Evolutionary conservation across 2,888 invertebrate genomes (phyloP).

Genomic region (Rhyacophila evoluta): DNA sequence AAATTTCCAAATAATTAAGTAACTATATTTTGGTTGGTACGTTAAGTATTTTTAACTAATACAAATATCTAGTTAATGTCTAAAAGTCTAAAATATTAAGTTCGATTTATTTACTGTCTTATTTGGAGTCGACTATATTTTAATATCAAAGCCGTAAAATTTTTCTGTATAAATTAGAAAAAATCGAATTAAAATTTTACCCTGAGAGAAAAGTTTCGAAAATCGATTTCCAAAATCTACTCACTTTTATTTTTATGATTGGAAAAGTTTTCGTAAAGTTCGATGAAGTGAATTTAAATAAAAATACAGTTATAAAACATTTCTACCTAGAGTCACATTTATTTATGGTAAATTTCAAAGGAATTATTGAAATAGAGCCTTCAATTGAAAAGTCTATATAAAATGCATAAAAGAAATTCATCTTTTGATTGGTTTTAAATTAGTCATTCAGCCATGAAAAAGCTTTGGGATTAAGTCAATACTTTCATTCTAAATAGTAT

Average conservation of each 20-base stretch:
- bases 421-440: not conserved
- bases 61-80: not conserved
- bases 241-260: constrained; percentile 17
- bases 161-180: not conserved
- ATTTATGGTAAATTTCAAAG: not conserved
- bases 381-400: not conserved
- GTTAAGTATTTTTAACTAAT: too few relatives aligned
- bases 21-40: too few relatives aligned
- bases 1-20: too few relatives aligned
- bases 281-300: constrained; percentile 19
- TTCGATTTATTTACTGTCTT: not conserved
- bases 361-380: not conserved
- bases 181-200: constrained; percentile 2
- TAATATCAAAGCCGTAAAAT: not conserved
- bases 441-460: not conserved
- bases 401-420: not conserved
- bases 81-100: not conserved
- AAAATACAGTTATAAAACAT: not conserved
- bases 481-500: too few relatives aligned
- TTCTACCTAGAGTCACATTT: not conserved
- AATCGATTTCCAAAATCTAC: constrained; percentile 3
- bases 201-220: not conserved
- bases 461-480: not conserved
- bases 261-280: constrained; percentile 6
- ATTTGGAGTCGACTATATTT: not conserved